Percentiles rank a stretch among this genome's conserved stretches.
These are phyloP conservation scores for Hestina assimilis DNA, from an alignment of 1,140 invertebrate species.

Conservation along the genomic window DNA sequence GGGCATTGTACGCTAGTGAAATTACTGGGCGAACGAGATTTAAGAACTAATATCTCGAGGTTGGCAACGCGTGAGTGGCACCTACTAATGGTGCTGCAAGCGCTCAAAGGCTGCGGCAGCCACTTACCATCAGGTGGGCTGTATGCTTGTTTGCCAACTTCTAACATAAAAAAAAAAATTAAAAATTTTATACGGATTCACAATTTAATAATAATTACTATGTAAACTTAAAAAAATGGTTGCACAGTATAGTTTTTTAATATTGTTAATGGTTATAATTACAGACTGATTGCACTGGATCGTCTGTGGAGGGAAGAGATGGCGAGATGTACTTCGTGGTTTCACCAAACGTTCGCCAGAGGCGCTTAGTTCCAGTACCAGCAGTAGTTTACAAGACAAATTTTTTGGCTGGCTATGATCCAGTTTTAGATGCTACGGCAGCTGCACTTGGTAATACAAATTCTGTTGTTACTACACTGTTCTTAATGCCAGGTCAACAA, in stretches of 20 bases:
- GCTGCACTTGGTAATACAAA: slow-evolving; percentile 85
- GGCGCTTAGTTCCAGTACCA: slow-evolving; percentile 88
- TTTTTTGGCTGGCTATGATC: slow-evolving; percentile 90
- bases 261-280: slow-evolving; percentile 17
- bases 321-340: slow-evolving; percentile 92
- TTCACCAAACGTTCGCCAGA: slow-evolving; percentile 85
- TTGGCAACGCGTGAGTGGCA: too few relatives aligned
- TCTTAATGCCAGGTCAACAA: slow-evolving; percentile 88
- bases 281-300: slow-evolving; percentile 86
- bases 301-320: slow-evolving; percentile 85
- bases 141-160: too few relatives aligned
- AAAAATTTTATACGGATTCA: too few relatives aligned
- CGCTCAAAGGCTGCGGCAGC: too few relatives aligned
- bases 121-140: too few relatives aligned
- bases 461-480: slow-evolving; percentile 86
- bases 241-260: background rate
- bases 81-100: too few relatives aligned
- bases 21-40: too few relatives aligned
- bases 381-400: slow-evolving; percentile 87
- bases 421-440: slow-evolving; percentile 88
- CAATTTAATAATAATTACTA: background rate
- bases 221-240: background rate
- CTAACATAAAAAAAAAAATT: too few relatives aligned
- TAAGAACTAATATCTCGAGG: too few relatives aligned
- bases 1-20: too few relatives aligned